Conservation (phyloP, 2,888 invertebrate species). For the Agonum fuliginosum region DNA sequence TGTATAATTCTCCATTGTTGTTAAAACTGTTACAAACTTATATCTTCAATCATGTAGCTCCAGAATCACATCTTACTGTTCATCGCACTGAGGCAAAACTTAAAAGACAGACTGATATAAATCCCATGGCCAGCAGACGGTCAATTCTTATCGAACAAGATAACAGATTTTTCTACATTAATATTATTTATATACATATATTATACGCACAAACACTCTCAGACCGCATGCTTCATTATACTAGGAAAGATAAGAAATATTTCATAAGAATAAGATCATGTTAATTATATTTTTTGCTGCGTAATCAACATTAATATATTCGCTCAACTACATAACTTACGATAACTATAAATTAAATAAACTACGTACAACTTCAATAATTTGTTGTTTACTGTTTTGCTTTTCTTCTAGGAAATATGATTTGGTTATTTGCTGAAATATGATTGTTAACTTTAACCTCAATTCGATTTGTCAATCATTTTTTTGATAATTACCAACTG, state of each 20-base stretch:
- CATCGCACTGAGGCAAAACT: not conserved
- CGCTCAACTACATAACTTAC: not conserved
- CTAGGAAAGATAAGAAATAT: slow-evolving; percentile 39
- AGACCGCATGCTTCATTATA: slow-evolving; percentile 1
- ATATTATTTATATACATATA: slow-evolving; percentile 10
- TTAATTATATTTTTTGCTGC: slow-evolving; percentile 23
- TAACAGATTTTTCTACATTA: slow-evolving; percentile 11
- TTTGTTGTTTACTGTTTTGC: slow-evolving; percentile 18
- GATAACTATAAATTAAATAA: slow-evolving; percentile 35
- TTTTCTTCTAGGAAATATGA: slow-evolving; percentile 4
- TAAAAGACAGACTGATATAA: not conserved
- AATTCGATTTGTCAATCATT: slow-evolving; percentile 4
- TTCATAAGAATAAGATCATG: slow-evolving; percentile 23
- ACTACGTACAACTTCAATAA: not conserved
- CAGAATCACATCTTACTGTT: slow-evolving; percentile 3
- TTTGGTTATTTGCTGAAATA: not conserved
- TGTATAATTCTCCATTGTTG: slow-evolving; percentile 84
- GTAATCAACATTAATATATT: slow-evolving; percentile 29
- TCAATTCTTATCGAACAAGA: slow-evolving; percentile 30
- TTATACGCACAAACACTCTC: slow-evolving; percentile 21
- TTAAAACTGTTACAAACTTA: not conserved
- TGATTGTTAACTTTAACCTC: slow-evolving; percentile 15
- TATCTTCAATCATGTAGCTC: not conserved
- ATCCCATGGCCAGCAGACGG: slow-evolving; percentile 19
- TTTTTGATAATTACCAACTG: slow-evolving; percentile 37